Evolutionary conservation across 2,113 vertebrate genomes (phyloP).

Genomic region (Heterocephalus glaber): DNA sequence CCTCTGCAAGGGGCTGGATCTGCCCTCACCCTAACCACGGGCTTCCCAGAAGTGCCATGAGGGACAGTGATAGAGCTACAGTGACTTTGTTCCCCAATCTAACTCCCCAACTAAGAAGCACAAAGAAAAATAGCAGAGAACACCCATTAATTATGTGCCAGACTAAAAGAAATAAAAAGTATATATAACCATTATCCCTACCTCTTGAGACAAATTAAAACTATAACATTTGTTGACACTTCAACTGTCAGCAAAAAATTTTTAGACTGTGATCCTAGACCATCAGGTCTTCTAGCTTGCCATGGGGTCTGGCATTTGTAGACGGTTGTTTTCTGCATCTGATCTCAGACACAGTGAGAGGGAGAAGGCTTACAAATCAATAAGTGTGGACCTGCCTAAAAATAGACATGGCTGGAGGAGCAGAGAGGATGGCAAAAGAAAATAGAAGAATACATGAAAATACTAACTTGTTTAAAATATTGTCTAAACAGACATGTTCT

Average conservation of each 20-base stretch:
- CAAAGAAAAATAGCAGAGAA: not conserved
- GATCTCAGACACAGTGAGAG: constrained; percentile 10
- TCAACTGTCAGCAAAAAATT: not conserved
- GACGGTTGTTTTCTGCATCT: constrained; percentile 12
- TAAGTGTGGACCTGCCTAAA: constrained; percentile 18
- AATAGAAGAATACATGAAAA: not conserved
- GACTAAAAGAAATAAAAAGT: not conserved
- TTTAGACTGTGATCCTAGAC: not conserved
- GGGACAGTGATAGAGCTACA: no score
- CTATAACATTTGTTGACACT: not conserved
- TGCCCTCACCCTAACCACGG: no score
- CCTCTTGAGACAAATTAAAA: constrained; percentile 9
- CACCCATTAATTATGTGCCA: not conserved
- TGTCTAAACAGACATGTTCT: not conserved
- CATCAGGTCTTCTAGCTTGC: not conserved
- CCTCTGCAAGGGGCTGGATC: not conserved
- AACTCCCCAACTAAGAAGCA: not conserved
- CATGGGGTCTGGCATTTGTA: not conserved
- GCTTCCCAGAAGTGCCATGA: not conserved
- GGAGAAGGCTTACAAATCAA: not conserved
- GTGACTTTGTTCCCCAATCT: not conserved
- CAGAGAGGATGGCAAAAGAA: not conserved
- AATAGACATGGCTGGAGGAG: constrained; percentile 12
- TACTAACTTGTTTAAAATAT: not conserved
- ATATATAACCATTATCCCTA: not conserved